Evolutionary conservation across 2,797 vertebrate genomes (phyloP).

Genomic region (Brachyrhaphis roseni): DNA sequence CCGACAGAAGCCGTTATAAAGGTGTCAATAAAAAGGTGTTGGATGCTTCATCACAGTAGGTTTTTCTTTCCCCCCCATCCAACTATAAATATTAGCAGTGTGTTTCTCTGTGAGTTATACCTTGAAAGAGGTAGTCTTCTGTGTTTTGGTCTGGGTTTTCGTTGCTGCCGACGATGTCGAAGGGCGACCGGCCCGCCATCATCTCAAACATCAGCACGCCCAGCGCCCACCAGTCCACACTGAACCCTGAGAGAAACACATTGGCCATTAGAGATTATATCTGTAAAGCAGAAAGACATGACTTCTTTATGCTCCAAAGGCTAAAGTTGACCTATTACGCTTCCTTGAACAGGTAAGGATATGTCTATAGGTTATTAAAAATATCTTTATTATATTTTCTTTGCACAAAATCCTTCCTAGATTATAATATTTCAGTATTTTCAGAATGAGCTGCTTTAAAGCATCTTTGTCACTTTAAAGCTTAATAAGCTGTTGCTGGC

Average conservation of each 20-base stretch:
- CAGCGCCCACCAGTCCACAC: slow-evolving; percentile 98
- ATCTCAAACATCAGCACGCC: slow-evolving; percentile 99
- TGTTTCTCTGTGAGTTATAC: slow-evolving; percentile 64
- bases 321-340: too few species aligned
- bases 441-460: too few species aligned
- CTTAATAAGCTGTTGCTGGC: too few species aligned
- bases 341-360: too few species aligned
- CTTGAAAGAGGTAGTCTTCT: slow-evolving; percentile 99
- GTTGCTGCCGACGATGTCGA: slow-evolving; percentile 97
- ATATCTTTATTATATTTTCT: too few species aligned
- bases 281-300: not conserved
- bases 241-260: slow-evolving; percentile 85
- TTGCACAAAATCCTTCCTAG: too few species aligned
- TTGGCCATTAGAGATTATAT: not conserved
- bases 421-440: too few species aligned
- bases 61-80: not conserved
- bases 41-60: slow-evolving; percentile 14
- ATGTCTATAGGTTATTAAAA: too few species aligned
- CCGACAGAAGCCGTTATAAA: slow-evolving; percentile 31
- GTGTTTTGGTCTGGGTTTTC: slow-evolving; percentile 99
- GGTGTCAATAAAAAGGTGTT: slow-evolving; percentile 52
- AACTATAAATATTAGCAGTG: not conserved
- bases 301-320: not conserved
- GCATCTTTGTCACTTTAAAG: too few species aligned
- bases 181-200: slow-evolving; percentile 98